Evolutionary conservation across 1,140 invertebrate species (phyloP).

Genomic region (Bathynomus jamesi): DNA sequence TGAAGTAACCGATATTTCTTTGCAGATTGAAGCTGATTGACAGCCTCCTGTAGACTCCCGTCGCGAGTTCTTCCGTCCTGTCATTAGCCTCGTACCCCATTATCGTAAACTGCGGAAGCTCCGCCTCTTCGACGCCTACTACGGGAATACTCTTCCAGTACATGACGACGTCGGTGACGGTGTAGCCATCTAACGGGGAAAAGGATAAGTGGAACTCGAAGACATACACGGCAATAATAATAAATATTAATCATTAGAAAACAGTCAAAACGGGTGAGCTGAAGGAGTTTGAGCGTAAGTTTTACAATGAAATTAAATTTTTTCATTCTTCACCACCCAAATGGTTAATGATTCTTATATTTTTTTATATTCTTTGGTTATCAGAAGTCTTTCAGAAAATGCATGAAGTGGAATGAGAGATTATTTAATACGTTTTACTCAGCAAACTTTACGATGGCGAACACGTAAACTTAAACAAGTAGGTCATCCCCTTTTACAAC

Average conservation of each 20-base stretch:
- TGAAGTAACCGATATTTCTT: conserved; percentile 71
- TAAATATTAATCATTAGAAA: not conserved
- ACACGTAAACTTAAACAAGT: too few relatives aligned
- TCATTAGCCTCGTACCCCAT: conserved; percentile 88
- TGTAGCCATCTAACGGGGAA: conserved; percentile 94
- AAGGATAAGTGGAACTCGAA: conserved; percentile 1
- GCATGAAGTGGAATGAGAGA: too few relatives aligned
- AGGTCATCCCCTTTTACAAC: too few relatives aligned
- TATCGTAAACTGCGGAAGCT: conserved; percentile 92
- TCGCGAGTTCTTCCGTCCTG: conserved; percentile 67
- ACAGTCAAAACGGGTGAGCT: too few relatives aligned
- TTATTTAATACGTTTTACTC: too few relatives aligned
- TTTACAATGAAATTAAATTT: not conserved
- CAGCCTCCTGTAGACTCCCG: conserved; percentile 85
- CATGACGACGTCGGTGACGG: conserved; percentile 93
- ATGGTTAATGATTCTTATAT: too few relatives aligned
- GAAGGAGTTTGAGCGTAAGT: not conserved
- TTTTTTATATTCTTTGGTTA: too few relatives aligned
- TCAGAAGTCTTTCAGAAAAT: too few relatives aligned
- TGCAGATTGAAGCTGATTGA: conserved; percentile 76
- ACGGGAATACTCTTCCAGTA: conserved; percentile 84
- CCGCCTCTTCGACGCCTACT: conserved; percentile 82
- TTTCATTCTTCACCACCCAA: too few relatives aligned
- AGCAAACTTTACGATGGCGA: too few relatives aligned
- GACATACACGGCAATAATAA: not conserved